phyloP scores from a whole-genome alignment of 2,113 vertebrate species.

The Melierax canorus region DNA sequence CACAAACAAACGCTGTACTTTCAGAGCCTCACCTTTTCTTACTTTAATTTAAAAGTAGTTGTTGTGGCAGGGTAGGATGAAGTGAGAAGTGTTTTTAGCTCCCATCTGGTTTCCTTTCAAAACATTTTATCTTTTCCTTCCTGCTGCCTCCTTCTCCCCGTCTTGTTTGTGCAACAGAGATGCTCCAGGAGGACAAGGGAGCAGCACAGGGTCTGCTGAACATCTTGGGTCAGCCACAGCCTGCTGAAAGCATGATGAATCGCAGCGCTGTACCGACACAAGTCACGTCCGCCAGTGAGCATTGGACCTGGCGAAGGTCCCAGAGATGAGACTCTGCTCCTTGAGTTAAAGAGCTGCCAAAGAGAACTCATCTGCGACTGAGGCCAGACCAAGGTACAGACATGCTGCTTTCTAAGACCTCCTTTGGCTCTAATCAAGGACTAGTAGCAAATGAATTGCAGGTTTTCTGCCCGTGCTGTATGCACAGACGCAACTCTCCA shows the following conservation, averaged over 20 bases:
- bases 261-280: background rate
- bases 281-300: rapidly evolving
- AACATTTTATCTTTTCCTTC: background rate
- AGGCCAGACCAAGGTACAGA: background rate
- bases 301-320: background rate
- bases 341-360: background rate
- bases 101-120: background rate
- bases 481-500: background rate
- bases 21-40: background rate
- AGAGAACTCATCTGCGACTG: background rate
- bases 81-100: background rate
- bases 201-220: background rate
- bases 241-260: background rate
- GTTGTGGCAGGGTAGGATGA: background rate
- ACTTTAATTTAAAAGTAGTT: background rate
- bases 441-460: background rate
- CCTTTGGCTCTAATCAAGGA: background rate
- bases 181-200: background rate
- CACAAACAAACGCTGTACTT: background rate
- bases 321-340: background rate
- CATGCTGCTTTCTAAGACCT: background rate
- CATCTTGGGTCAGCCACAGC: background rate
- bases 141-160: background rate
- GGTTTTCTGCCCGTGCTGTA: background rate
- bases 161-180: background rate